phyloP scores from a whole-genome alignment of 37 sponge, comb jelly and placozoan species.

The Tethya wilhelma region DNA sequence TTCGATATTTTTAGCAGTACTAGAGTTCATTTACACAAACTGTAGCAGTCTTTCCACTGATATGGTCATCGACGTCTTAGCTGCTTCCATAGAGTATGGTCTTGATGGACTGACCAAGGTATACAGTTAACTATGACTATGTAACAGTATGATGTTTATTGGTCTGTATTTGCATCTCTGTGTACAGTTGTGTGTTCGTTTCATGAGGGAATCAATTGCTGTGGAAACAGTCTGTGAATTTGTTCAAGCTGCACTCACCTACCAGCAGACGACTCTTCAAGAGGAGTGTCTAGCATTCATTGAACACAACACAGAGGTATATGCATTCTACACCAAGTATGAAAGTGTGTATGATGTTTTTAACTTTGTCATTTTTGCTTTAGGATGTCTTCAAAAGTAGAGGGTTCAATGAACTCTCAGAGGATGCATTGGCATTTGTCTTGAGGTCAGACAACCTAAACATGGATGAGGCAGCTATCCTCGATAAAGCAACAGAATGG shows the following conservation, averaged over 20 bases:
- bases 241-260: conserved; percentile 94
- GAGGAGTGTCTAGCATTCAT: conserved; percentile 90
- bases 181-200: conserved; percentile 87
- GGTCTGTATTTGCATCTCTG: neutral
- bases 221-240: conserved; percentile 95
- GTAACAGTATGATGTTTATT: neutral
- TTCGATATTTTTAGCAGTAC: conserved; percentile 79
- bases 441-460: conserved; percentile 84
- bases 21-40: conserved; percentile 99
- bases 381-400: conserved; percentile 87
- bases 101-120: conserved; percentile 89
- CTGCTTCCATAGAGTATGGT: conserved; percentile 95
- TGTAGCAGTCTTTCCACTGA: conserved; percentile 81
- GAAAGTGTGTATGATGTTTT: neutral
- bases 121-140: neutral
- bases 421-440: conserved; percentile 84
- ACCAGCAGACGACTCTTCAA: conserved; percentile 86
- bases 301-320: conserved; percentile 85
- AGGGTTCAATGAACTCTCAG: conserved; percentile 95
- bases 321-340: conserved; percentile 1
- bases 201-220: conserved; percentile 86
- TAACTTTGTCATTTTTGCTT: neutral
- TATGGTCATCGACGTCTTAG: conserved; percentile 82
- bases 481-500: conserved; percentile 95
- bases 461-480: conserved; percentile 91